Evolutionary conservation across 2,888 invertebrate species (phyloP).

Genomic region (Eumerus sabulonum): DNA sequence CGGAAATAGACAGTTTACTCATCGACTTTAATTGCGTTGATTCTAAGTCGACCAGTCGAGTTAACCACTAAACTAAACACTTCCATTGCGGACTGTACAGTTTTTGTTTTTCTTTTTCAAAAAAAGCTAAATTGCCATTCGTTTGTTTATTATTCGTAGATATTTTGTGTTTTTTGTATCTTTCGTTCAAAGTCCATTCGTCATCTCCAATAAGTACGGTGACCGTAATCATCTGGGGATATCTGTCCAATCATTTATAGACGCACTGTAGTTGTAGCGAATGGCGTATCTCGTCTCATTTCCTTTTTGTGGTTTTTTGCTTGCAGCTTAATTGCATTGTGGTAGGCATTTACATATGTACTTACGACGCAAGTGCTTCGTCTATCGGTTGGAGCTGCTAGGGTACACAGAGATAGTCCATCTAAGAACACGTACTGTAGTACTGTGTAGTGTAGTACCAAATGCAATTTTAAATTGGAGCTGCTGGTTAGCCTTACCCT

Average conservation of each 20-base stretch:
- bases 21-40: constrained; percentile 13
- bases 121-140: constrained; percentile 27
- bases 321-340: constrained; percentile 38
- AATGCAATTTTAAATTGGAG: constrained; percentile 54
- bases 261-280: constrained; percentile 14
- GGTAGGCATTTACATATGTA: constrained; percentile 2
- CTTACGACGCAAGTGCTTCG: too few species aligned
- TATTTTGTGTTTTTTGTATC: neutral
- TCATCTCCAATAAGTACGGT: constrained; percentile 26
- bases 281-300: constrained; percentile 29
- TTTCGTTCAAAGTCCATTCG: constrained; percentile 51
- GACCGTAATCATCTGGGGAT: constrained; percentile 8
- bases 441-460: too few species aligned
- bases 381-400: constrained; percentile 12
- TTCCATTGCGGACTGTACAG: neutral
- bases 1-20: constrained; percentile 49
- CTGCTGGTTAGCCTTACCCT: constrained; percentile 68
- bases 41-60: constrained; percentile 7
- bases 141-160: neutral
- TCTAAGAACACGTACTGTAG: constrained; percentile 15
- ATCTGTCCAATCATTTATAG: constrained; percentile 12
- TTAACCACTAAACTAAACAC: constrained; percentile 1
- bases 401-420: constrained; percentile 22
- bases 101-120: too few species aligned
- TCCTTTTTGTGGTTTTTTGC: constrained; percentile 17